Base-by-base conservation (phyloP, 2,113 vertebrate species). In the Micromys minutus region DNA sequence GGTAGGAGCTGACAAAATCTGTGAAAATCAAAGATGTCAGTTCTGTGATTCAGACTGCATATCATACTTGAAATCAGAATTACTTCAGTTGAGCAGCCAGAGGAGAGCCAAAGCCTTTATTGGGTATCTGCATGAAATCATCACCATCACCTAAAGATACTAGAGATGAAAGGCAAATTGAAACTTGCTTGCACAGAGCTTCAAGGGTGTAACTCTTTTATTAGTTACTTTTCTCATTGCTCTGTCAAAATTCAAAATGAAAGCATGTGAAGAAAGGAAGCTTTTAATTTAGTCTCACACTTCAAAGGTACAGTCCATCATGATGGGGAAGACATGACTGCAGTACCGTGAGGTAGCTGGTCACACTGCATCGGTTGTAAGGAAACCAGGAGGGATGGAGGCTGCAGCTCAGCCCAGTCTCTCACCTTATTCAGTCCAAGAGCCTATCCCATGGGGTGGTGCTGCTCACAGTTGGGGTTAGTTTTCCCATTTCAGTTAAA, bases 61-160 rank as follows among this genome's bases (percentile, higher is more conserved):
- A 13, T 31, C 26, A 42, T 63, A 86, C 61, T 15, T 93, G 57
- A 45, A 94, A 90, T 79, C 75, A n/a, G 42, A 96, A 87, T 93
- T 84, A 29, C 5, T 87, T 9, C 72, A 95, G 12, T 75, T 47
- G 55, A 94, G 77, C 21, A 95, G 19, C 61, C 86, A 89, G 67
- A 69, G 15, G 80, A 83, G 13, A 96, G 55, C 81, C 11, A 90
- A 63, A 72, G n/a, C 71, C 89, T n/a, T 29, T 31, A 31, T 22
- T 94, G 74, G 13, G 26, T 83, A 24, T 55, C 17, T 91, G 42
- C 57, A 65, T 93, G 95, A 93, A 94, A 89, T 87, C 89, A 94
- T 96, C 22, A 42, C 47, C 79, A 91, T 74, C 74, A 75, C 61
- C 24, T 93, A 74, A 92, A 96, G 55, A 67, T 79, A 11, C 8